These are phyloP conservation scores for Diadromus collaris DNA, from an alignment of 2,888 invertebrate genomes.

Conservation along the genomic window DNA sequence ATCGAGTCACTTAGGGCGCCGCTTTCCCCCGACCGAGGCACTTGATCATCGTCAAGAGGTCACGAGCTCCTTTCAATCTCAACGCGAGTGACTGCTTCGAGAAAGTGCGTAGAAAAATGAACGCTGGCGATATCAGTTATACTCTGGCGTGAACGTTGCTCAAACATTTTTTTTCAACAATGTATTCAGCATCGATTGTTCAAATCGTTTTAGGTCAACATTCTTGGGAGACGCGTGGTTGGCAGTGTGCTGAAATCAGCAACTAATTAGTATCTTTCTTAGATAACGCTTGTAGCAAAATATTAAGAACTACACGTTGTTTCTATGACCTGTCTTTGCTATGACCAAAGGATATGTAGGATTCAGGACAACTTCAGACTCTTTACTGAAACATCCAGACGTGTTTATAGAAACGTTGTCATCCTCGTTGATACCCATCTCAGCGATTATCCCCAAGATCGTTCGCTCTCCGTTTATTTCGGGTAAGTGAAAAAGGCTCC, in stretches of 20 bases:
- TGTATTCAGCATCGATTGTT: neutral
- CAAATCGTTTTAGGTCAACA: neutral
- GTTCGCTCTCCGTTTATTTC: conserved; percentile 9
- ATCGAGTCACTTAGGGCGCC: conserved; percentile 48
- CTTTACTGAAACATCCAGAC: neutral
- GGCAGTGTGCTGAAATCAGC: neutral
- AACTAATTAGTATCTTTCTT: neutral
- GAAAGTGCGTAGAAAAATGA: conserved; percentile 7
- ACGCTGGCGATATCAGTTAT: neutral
- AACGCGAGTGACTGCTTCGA: conserved; percentile 11
- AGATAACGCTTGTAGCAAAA: conserved; percentile 18
- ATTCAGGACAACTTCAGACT: neutral
- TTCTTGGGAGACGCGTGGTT: neutral
- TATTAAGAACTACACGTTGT: neutral
- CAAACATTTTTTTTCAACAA: conserved; percentile 37
- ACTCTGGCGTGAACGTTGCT: neutral
- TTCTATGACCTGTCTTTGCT: too few species aligned
- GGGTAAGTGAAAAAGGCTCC: conserved; percentile 27
- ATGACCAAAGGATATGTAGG: neutral
- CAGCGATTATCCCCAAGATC: neutral
- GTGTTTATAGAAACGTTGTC: neutral
- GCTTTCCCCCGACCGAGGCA: conserved; percentile 35
- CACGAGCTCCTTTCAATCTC: conserved; percentile 55
- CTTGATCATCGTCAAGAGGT: conserved; percentile 55
- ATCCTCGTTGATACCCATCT: neutral